Evolutionary conservation across 37 sponge, comb jelly and placozoan species (phyloP).

Genomic region (Geodia barretti): DNA sequence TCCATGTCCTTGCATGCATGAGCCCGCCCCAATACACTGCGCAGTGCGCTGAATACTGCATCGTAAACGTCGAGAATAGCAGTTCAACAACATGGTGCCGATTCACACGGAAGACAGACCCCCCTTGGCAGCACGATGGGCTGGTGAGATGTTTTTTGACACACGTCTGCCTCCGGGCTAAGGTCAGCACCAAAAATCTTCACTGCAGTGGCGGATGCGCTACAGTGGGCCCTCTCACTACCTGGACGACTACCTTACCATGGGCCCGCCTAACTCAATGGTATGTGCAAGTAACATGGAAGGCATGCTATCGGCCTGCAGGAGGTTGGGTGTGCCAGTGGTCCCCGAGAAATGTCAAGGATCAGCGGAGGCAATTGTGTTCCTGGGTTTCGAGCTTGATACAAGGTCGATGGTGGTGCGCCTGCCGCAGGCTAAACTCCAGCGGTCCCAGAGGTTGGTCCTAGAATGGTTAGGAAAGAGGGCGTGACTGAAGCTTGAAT

Average conservation of each 20-base stretch:
- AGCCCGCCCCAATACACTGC: too few relatives aligned
- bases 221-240: too few relatives aligned
- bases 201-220: too few relatives aligned
- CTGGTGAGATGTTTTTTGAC: too few relatives aligned
- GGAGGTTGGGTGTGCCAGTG: slow-evolving; percentile 5
- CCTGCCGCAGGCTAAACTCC: neutral
- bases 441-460: neutral
- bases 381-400: slow-evolving; percentile 17
- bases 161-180: too few relatives aligned
- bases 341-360: slow-evolving; percentile 6
- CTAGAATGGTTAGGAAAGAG: neutral
- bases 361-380: slow-evolving; percentile 1
- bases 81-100: too few relatives aligned
- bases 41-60: too few relatives aligned
- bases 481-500: neutral
- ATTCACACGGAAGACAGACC: too few relatives aligned
- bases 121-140: too few relatives aligned
- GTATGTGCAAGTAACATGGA: slow-evolving; percentile 3
- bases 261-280: neutral
- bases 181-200: too few relatives aligned
- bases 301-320: neutral
- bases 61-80: too few relatives aligned
- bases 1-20: too few relatives aligned
- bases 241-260: slow-evolving; percentile 4
- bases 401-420: neutral